These are phyloP conservation scores for Ramphastos sulfuratus DNA, from an alignment of 2,113 vertebrate genomes.

Conservation along the genomic window DNA sequence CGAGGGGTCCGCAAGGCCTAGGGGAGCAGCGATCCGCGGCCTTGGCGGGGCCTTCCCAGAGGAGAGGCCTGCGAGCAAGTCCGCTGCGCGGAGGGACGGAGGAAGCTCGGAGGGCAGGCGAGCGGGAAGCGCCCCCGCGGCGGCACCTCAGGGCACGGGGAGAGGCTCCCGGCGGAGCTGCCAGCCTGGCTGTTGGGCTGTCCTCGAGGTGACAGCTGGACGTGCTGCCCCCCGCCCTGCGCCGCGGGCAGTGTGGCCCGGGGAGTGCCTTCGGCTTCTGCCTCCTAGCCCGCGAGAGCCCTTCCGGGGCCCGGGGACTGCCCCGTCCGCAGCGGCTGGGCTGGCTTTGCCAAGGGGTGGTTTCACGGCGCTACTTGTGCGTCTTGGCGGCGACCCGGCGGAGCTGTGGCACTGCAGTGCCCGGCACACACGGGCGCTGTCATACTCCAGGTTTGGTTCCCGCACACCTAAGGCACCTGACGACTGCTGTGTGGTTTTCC, in stretches of 20 bases:
- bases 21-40: background rate
- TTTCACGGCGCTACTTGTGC: background rate
- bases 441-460: accelerated
- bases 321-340: background rate
- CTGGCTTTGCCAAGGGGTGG: background rate
- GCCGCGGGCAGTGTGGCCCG: background rate
- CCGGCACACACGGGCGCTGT: accelerated
- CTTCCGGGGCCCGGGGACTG: no score
- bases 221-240: background rate
- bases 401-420: accelerated
- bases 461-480: accelerated
- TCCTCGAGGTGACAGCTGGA: background rate
- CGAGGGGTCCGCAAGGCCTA: background rate
- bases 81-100: background rate
- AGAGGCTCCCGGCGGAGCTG: background rate
- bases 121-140: background rate
- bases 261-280: background rate
- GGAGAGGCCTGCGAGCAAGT: background rate
- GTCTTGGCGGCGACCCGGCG: background rate
- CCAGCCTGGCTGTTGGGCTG: background rate
- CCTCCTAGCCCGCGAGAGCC: background rate
- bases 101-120: background rate
- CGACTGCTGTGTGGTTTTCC: accelerated
- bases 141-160: no score
- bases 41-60: background rate